A percentile compares a stretch with the other conserved stretches of the same genome.
phyloP scores from a whole-genome alignment of 2,888 invertebrate genomes.

The Leptinotarsa juncta region DNA sequence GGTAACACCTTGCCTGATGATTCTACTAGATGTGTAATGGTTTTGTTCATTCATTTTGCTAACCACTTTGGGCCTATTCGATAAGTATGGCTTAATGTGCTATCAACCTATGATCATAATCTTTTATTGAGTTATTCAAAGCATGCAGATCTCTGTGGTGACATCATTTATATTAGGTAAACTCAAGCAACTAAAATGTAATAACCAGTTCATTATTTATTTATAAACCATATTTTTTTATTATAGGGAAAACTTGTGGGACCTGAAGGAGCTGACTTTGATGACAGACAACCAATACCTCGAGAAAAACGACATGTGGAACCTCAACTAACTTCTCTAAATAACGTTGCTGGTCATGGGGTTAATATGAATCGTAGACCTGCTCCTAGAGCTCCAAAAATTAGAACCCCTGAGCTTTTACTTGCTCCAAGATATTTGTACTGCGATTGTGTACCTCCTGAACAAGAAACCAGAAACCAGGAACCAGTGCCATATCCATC shows the following conservation, averaged over 20 bases:
- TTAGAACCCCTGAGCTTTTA: conserved; percentile 82
- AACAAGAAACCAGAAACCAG: conserved; percentile 51
- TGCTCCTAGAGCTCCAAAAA: conserved; percentile 62
- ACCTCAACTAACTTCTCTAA: conserved; percentile 68
- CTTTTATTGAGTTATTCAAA: too few species aligned
- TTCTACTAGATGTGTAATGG: too few species aligned
- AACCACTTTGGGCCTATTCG: too few species aligned
- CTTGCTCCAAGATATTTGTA: conserved; percentile 80
- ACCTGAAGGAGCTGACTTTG: conserved; percentile 67
- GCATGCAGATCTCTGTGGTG: too few species aligned
- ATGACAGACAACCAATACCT: conserved; percentile 76
- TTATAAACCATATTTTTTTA: background rate
- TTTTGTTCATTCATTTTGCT: too few species aligned
- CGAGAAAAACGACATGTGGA: conserved; percentile 73
- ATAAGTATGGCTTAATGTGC: too few species aligned
- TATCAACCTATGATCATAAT: too few species aligned
- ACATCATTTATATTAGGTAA: too few species aligned
- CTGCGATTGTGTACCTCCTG: conserved; percentile 66
- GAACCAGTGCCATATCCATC: conserved; percentile 55
- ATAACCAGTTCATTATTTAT: too few species aligned
- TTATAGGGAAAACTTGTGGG: conserved; percentile 71
- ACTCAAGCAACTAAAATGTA: too few species aligned
- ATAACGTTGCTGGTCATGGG: conserved; percentile 64
- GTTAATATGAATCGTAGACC: conserved; percentile 61
- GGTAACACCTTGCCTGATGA: too few species aligned